Conservation (phyloP, 1,140 invertebrate species). For the Nasonia longicornis region DNA sequence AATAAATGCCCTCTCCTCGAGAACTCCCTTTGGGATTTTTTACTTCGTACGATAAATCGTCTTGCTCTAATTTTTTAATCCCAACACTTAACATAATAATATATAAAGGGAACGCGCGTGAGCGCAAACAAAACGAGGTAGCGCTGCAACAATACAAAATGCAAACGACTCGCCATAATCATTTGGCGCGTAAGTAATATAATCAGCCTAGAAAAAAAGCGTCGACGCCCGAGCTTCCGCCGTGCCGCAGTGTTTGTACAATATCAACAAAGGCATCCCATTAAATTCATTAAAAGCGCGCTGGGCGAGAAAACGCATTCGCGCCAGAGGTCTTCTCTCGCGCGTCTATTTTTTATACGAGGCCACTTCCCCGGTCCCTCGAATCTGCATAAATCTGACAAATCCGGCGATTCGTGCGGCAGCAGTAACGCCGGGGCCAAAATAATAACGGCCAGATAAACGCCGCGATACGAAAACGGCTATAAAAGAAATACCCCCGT, state of each 20-base stretch:
- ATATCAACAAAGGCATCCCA: not conserved
- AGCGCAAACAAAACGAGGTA: too few species aligned
- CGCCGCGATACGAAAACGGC: not conserved
- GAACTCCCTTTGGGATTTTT: too few species aligned
- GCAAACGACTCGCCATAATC: not conserved
- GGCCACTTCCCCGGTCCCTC: not conserved
- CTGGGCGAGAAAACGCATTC: not conserved
- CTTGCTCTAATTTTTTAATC: too few species aligned
- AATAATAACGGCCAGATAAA: constrained; percentile 20
- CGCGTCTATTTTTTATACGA: not conserved
- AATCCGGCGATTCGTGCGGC: not conserved
- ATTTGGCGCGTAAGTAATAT: not conserved
- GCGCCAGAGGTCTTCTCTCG: not conserved
- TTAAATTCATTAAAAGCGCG: not conserved
- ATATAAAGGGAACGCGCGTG: too few species aligned
- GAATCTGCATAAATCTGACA: constrained; percentile 28
- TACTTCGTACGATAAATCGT: too few species aligned
- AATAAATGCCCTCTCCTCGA: too few species aligned
- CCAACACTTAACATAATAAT: too few species aligned
- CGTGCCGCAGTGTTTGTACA: not conserved
- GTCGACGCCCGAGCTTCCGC: too few species aligned
- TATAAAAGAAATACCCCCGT: constrained; percentile 6
- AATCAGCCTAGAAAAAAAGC: not conserved
- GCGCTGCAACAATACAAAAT: too few species aligned
- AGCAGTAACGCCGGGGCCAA: not conserved